Base-by-base conservation (phyloP, 53 echinoderm and acorn worm species). In the Holothuria scabra region DNA sequence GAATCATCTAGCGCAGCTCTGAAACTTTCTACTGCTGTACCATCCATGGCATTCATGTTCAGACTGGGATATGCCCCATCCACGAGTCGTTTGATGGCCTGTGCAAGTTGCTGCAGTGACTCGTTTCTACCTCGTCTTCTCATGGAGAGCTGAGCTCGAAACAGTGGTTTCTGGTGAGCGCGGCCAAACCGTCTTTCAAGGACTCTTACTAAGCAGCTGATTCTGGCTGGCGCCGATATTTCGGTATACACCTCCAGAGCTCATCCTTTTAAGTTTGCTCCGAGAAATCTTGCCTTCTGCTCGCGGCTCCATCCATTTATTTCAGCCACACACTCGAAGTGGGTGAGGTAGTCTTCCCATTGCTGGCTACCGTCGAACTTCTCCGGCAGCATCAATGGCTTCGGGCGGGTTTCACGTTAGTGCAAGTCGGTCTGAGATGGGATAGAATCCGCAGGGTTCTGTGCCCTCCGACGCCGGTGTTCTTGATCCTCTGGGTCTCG, bases 241-340 rank as follows among this genome's bases (percentile, higher is more conserved):
- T 44, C 76, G 8, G 76, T 4, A 5, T 12, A 41, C 0, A 49
- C 29, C 18, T 76, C 49, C 29, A 76, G 7, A 1, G 76, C 76
- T 20, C 13, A 46, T 1, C 3, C 19, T 4, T 76, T 46, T 5
- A 76, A 46, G 46, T 55, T 76, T 6, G 76, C 48, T 6, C 20
- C 30, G 48, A 52, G 5, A 30, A 16, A 76, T 18, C 46, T 5
- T 1, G 52, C 46, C 16, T 76, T 76, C 28, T 76, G 48, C 28
- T 7, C 7, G 12, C 8, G 46, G 6, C 19, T 24, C 76, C 48
- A 75, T 44, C 29, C 46, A 22, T 75, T 75, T 7, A 75, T 46
- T 10, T 41, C 76, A 48, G 76, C 44, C 44, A 75, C 76, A 75
- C 76, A 46, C 55, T 52, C 52, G 29, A 75, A 75, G 48, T 75